Evolutionary conservation across 2,888 invertebrate genomes (phyloP).

Genomic region (Phragmatobia fuliginosa): DNA sequence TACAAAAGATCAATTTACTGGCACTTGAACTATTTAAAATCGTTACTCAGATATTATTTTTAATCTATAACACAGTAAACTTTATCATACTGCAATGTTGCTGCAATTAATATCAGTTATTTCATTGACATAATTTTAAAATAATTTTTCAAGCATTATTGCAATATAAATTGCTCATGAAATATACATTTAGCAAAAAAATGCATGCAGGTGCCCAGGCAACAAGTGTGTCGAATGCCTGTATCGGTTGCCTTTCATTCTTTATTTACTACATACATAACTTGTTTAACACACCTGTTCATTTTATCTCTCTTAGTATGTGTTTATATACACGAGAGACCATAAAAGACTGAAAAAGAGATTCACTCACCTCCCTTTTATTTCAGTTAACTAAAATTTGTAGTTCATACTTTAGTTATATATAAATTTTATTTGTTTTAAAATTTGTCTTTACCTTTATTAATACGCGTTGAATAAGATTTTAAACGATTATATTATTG

Average conservation of each 20-base stretch:
- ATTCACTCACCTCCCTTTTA: background rate
- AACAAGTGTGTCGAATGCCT: slow-evolving; percentile 31
- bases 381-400: background rate
- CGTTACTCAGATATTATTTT: slow-evolving; percentile 7
- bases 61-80: slow-evolving; percentile 24
- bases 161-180: slow-evolving; percentile 71
- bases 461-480: no score
- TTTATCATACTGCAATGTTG: slow-evolving; percentile 44
- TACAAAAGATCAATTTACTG: slow-evolving; percentile 10
- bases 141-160: slow-evolving; percentile 60
- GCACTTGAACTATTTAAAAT: slow-evolving; percentile 5
- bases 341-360: no score
- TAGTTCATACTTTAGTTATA: no score
- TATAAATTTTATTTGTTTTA: no score
- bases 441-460: no score
- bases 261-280: background rate
- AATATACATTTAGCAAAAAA: slow-evolving; percentile 62
- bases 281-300: background rate
- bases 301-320: background rate
- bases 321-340: background rate
- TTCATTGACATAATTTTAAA: slow-evolving; percentile 61
- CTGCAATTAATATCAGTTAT: slow-evolving; percentile 50
- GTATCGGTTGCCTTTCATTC: slow-evolving; percentile 53
- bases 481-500: background rate
- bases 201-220: slow-evolving; percentile 61